Percentiles rank a stretch among this genome's conserved stretches.
Evolutionary conservation across 2,113 vertebrate genomes (phyloP).

Genomic region (Aramus guarauna): DNA sequence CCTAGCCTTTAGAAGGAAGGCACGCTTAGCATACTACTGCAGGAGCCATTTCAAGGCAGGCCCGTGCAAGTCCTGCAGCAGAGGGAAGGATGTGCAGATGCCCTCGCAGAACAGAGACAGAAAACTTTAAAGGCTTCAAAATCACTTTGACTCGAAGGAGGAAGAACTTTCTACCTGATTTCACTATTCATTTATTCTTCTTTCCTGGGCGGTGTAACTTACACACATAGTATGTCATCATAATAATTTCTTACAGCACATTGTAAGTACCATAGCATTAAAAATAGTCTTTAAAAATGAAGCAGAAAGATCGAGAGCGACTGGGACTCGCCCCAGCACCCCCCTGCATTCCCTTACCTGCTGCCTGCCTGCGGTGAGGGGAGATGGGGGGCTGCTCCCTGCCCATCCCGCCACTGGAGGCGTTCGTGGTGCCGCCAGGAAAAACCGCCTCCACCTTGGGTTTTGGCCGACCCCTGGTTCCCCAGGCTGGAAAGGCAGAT

Average conservation of each 20-base stretch:
- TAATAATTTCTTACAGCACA: background rate
- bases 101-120: background rate
- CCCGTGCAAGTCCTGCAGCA: accelerated
- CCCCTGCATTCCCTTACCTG: too few relatives aligned
- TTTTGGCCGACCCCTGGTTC: accelerated
- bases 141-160: background rate
- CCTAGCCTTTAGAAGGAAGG: background rate
- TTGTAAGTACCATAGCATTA: background rate
- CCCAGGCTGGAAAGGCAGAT: accelerated
- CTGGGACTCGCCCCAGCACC: accelerated
- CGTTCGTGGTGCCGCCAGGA: accelerated
- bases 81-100: background rate
- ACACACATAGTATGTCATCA: background rate
- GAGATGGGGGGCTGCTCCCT: background rate
- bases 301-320: background rate
- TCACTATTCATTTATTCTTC: background rate
- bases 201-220: background rate
- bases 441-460: accelerated
- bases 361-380: accelerated
- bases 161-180: background rate
- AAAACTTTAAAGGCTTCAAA: background rate
- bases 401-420: accelerated
- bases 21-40: background rate
- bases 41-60: background rate
- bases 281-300: background rate